phyloP scores from a whole-genome alignment of 2,113 vertebrate genomes.

The Cryptotis parvus region DNA sequence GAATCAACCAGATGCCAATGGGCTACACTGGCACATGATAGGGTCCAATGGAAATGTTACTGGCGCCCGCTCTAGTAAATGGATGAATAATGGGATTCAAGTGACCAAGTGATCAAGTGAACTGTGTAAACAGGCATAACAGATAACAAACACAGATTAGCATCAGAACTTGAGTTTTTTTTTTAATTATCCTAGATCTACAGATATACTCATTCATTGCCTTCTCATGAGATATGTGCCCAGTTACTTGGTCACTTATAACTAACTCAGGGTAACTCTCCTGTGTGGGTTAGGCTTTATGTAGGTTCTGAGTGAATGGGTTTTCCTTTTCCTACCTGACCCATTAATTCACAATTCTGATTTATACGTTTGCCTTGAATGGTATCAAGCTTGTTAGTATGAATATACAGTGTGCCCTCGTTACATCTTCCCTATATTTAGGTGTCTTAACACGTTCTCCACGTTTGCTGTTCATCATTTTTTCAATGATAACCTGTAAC shows the following conservation, averaged over 20 bases:
- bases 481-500: too few relatives aligned
- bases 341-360: background rate
- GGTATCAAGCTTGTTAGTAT: too few relatives aligned
- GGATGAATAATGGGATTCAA: too few relatives aligned
- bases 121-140: background rate
- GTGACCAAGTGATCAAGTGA: too few relatives aligned
- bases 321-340: background rate
- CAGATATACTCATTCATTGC: background rate
- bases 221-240: background rate
- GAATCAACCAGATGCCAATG: too few relatives aligned
- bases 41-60: too few relatives aligned
- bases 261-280: background rate
- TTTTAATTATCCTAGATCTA: background rate
- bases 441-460: background rate
- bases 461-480: background rate
- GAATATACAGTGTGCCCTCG: background rate
- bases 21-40: too few relatives aligned
- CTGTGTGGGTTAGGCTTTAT: background rate
- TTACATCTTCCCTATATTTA: background rate
- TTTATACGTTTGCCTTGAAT: background rate
- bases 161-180: background rate
- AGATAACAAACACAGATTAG: background rate
- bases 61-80: too few relatives aligned
- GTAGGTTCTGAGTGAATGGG: rapidly evolving
- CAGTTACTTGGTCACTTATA: background rate